Percentiles rank a stretch among this genome's conserved stretches.
These are phyloP conservation scores for Melangyna quadrimaculata DNA, from an alignment of 2,888 invertebrate species.

Conservation along the genomic window DNA sequence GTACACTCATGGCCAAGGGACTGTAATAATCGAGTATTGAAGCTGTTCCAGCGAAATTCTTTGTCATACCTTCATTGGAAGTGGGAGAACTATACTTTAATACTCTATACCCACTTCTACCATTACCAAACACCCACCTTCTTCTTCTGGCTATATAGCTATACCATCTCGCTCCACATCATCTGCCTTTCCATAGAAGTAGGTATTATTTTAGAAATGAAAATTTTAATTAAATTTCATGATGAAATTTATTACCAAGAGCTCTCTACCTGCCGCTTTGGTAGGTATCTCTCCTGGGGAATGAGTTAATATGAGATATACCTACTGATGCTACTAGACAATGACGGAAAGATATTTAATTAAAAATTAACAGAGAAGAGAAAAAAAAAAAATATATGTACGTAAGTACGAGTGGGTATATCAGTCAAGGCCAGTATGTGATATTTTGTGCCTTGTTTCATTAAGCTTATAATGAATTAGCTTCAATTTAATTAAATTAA, in stretches of 20 bases:
- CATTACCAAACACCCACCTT: background rate
- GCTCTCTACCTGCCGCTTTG: constrained; percentile 58
- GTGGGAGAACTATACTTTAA: background rate
- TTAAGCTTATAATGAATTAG: constrained; percentile 19
- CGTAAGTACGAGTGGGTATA: no score
- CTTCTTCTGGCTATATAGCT: no score
- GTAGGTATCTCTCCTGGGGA: constrained; percentile 50
- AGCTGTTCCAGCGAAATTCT: constrained; percentile 61
- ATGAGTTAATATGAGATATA: constrained; percentile 66
- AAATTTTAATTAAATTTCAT: constrained; percentile 71
- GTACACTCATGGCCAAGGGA: constrained; percentile 53
- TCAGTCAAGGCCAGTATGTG: constrained; percentile 60
- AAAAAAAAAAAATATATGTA: background rate
- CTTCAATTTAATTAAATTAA: constrained; percentile 36
- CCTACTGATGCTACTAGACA: constrained; percentile 41
- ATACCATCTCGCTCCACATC: background rate
- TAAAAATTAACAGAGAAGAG: constrained; percentile 54
- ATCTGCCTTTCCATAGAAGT: constrained; percentile 23
- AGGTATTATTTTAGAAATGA: constrained; percentile 70
- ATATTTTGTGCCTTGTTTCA: constrained; percentile 2
- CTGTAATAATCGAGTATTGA: constrained; percentile 68
- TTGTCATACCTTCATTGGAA: constrained; percentile 44
- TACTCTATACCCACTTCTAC: background rate
- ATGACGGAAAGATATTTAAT: constrained; percentile 64
- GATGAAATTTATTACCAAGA: constrained; percentile 69